Evolutionary conservation across 2,888 invertebrate genomes (phyloP).

Genomic region (Pammene fasciana): DNA sequence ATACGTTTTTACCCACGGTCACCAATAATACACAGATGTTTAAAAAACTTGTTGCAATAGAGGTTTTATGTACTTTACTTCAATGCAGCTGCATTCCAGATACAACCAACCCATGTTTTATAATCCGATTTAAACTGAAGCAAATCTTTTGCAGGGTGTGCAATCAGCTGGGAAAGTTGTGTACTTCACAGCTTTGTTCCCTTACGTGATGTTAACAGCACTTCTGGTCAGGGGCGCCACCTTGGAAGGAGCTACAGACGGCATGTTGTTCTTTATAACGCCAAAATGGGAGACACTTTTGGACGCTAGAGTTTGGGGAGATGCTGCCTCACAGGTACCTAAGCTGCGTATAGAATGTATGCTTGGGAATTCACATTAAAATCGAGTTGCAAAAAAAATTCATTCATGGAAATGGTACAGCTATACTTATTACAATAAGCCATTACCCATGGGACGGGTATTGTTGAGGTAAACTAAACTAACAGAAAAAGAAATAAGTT

Average conservation of each 20-base stretch:
- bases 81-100: no score
- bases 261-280: constrained; percentile 88
- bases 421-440: no score
- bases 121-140: no score
- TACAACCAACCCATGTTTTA: no score
- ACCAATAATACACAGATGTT: no score
- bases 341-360: neutral
- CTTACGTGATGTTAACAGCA: constrained; percentile 87
- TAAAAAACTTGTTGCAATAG: no score
- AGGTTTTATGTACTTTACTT: no score
- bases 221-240: constrained; percentile 85
- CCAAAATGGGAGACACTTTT: constrained; percentile 88
- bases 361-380: no score
- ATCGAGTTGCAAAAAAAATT: no score
- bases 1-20: no score
- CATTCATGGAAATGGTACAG: no score
- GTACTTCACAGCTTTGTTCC: constrained; percentile 88
- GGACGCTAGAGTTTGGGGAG: constrained; percentile 89
- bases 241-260: constrained; percentile 87
- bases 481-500: neutral
- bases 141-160: constrained; percentile 83
- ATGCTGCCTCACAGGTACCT: constrained; percentile 87
- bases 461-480: neutral
- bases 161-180: constrained; percentile 95
- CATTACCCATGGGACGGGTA: neutral